A percentile compares a stretch with the other conserved stretches of the same genome.
Evolutionary conservation across 2,113 vertebrate species (phyloP).

Genomic region (Embiotoca jacksoni): DNA sequence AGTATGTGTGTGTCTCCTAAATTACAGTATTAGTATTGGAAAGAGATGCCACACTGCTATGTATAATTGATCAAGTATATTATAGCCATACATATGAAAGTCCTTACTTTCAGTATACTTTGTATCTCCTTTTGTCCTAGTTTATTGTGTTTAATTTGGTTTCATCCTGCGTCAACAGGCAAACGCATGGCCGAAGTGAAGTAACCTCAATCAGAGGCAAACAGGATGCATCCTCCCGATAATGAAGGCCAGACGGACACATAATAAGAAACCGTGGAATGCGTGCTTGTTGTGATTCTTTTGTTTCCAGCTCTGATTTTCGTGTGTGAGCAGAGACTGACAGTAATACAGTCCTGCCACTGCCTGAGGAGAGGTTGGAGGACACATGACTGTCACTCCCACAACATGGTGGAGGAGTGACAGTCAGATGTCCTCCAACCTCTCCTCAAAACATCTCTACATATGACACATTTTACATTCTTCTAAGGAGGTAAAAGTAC

Average conservation of each 20-base stretch:
- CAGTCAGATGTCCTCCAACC: conserved; percentile 54
- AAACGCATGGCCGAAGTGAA: conserved; percentile 27
- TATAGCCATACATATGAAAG: too few relatives aligned
- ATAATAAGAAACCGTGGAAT: conserved; percentile 45
- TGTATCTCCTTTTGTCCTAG: too few relatives aligned
- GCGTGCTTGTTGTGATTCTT: conserved; percentile 37
- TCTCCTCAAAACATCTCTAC: conserved; percentile 6
- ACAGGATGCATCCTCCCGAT: conserved; percentile 35
- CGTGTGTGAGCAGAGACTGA: conserved; percentile 58
- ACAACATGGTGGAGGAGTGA: conserved; percentile 60
- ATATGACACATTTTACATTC: conserved; percentile 4
- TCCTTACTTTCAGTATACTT: too few relatives aligned
- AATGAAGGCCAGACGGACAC: conserved; percentile 45
- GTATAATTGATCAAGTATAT: too few relatives aligned
- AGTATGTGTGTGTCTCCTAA: too few relatives aligned
- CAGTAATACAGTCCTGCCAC: conserved; percentile 74
- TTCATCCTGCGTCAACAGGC: conserved; percentile 8
- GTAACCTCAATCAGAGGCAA: conserved; percentile 43
- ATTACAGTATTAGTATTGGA: too few relatives aligned
- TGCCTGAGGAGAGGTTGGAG: conserved; percentile 61
- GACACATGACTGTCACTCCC: conserved; percentile 68
- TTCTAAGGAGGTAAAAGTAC: not conserved
- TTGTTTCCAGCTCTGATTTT: conserved; percentile 52
- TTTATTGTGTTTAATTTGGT: not conserved
- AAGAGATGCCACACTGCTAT: too few relatives aligned